Base-by-base conservation (phyloP, 1,140 invertebrate species). In the Megalopta genalis region DNA sequence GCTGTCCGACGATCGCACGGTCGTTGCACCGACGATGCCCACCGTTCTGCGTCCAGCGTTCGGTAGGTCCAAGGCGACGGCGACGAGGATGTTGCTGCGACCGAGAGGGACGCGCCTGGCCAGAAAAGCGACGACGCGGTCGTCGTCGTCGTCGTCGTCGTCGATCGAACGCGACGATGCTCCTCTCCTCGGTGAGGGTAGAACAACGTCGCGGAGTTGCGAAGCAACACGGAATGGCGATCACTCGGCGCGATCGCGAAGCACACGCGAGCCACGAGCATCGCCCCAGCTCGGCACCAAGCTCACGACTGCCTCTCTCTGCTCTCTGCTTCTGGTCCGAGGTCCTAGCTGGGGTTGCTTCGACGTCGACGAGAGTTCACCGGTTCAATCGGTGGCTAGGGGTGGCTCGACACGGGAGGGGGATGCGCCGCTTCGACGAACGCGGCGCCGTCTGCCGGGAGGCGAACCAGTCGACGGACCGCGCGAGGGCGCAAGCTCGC, bases 221-320 rank as follows among this genome's bases (percentile, higher is more conserved):
- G 49, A 42, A 66, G 52, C 25, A 39, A 72, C 68, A 72, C 76
- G 52, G 77, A 66, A 79, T 79, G 67, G 75, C 75, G 76, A 81
- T 75, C 74, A 76, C 75, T 63, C 80, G 75, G 75, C 78, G 80
- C 84, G 57, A 59, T 77, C 84, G 84, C 85, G 84, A 82, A 73
- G 69, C 81, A 74, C 80, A 68, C 65, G 64, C 84, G 76, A 74
- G 69, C 76, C 72, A 90, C 89, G 83, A 87, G 90, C 91, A 92
- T 91, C 88, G 90, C 90, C 90, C 86, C 86, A 82, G 87, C 86
- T 86, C 89, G 89, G 86, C 89, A 87, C 86, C 88, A 88, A 90
- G 87, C 90, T 91, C 89, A 90, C 90, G 88, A 91, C 90, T 91
- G 90, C 77, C 85, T 65, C 87, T 83, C 78, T 18, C 21, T 32